These are phyloP conservation scores for Smittia sp. DNA, from an alignment of 2,888 invertebrate species.

Conservation along the genomic window DNA sequence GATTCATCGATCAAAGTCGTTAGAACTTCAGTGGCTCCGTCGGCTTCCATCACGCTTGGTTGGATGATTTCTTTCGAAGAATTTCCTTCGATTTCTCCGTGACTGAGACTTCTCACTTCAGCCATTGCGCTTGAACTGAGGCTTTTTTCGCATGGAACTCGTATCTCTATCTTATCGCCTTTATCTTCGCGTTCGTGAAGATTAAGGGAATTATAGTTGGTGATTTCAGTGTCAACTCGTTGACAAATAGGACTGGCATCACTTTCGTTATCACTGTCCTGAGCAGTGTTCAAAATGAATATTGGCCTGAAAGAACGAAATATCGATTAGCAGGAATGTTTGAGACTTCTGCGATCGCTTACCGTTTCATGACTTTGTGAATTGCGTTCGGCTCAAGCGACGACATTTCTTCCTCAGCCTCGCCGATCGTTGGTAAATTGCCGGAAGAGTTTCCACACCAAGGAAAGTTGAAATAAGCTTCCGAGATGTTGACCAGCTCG, in stretches of 20 bases:
- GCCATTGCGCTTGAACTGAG: neutral
- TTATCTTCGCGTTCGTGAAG: constrained; percentile 38
- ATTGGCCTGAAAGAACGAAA: constrained; percentile 29
- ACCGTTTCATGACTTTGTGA: constrained; percentile 20
- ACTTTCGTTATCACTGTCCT: constrained; percentile 18
- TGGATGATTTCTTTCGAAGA: neutral
- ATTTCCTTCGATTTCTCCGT: neutral
- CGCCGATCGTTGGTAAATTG: constrained; percentile 53
- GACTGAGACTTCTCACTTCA: neutral
- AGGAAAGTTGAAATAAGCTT: constrained; percentile 53
- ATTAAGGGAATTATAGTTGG: constrained; percentile 33
- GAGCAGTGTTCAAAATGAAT: constrained; percentile 20
- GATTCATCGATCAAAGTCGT: neutral
- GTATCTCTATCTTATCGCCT: constrained; percentile 20
- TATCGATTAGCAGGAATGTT: neutral
- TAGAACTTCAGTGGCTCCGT: neutral
- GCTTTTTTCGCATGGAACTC: constrained; percentile 11
- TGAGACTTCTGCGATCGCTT: neutral
- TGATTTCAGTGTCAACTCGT: constrained; percentile 28
- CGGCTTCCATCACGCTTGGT: neutral
- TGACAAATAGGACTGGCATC: neutral
- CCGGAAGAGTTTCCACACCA: constrained; percentile 50
- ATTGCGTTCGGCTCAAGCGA: constrained; percentile 49
- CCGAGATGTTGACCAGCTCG: constrained; percentile 52
- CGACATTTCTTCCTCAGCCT: constrained; percentile 53